phyloP scores from a whole-genome alignment of 1,140 invertebrate genomes.

The Calephelis nemesis region DNA sequence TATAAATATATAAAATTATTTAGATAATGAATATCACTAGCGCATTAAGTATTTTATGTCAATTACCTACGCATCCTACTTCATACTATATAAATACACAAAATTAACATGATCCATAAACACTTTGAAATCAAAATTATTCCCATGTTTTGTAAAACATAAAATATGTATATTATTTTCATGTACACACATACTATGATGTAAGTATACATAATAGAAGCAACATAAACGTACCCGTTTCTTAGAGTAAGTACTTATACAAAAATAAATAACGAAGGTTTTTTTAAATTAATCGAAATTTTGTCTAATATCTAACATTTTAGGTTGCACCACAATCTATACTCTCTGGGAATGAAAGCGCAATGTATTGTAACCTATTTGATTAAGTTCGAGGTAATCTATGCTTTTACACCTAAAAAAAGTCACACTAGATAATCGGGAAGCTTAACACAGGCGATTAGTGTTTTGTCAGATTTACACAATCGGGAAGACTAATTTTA shows the following conservation, averaged over 20 bases:
- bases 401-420: no score
- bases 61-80: not conserved
- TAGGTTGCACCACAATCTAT: no score
- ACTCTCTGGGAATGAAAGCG: no score
- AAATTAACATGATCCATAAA: slow-evolving; percentile 21
- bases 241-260: slow-evolving; percentile 12
- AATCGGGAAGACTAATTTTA: no score
- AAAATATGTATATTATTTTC: not conserved
- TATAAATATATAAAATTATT: slow-evolving; percentile 70
- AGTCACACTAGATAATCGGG: no score
- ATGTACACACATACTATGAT: no score
- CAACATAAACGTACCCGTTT: slow-evolving; percentile 12
- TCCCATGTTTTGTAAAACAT: not conserved
- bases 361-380: no score
- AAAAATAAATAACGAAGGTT: slow-evolving; percentile 6
- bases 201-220: not conserved
- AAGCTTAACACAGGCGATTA: no score
- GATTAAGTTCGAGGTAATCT: no score
- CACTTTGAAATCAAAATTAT: slow-evolving; percentile 9
- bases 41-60: slow-evolving; percentile 29
- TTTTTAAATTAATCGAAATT: not conserved
- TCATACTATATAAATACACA: slow-evolving; percentile 18
- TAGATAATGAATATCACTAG: slow-evolving; percentile 43
- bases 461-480: no score
- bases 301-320: not conserved